A percentile compares a stretch with the other conserved stretches of the same genome.
Conservation (phyloP, 2,113 vertebrate genomes). For the Harpagus bidentatus region DNA sequence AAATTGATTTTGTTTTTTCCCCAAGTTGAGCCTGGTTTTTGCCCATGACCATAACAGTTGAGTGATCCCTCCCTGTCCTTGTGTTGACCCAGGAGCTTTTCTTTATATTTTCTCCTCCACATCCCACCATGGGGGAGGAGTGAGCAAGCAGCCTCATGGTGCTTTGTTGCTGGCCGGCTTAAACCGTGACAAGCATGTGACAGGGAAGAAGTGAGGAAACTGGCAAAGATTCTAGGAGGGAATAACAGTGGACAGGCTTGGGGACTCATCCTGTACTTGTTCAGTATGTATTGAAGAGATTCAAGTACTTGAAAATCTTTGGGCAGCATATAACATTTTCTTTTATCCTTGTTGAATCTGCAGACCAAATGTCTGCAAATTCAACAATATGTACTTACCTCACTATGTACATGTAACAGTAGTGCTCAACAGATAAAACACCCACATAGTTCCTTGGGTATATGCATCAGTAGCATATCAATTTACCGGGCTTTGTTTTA, state of each 20-base stretch:
- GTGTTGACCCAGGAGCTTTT: no score
- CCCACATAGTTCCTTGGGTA: rapidly evolving
- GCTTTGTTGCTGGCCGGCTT: no score
- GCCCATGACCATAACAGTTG: no score
- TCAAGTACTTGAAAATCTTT: neutral
- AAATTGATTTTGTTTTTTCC: no score
- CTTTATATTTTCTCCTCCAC: no score
- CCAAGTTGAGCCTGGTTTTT: no score
- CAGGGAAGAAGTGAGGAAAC: neutral
- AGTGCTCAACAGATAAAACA: neutral
- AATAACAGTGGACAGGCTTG: neutral
- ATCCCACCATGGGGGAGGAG: no score
- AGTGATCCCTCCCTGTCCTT: no score
- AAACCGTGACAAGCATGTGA: neutral
- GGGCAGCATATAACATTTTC: rapidly evolving
- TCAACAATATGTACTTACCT: neutral
- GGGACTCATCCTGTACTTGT: neutral
- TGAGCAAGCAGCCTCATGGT: no score
- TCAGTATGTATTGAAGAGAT: neutral
- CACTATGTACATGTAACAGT: rapidly evolving
- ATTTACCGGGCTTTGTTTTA: neutral
- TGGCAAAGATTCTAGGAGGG: neutral
- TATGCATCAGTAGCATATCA: neutral
- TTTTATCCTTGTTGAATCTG: neutral
- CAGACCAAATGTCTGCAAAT: neutral